Evolutionary conservation across 2,797 vertebrate genomes (phyloP), one percentile per base, ranked within the genome.

Genomic region (Acrocephalus scirpaceus): DNA sequence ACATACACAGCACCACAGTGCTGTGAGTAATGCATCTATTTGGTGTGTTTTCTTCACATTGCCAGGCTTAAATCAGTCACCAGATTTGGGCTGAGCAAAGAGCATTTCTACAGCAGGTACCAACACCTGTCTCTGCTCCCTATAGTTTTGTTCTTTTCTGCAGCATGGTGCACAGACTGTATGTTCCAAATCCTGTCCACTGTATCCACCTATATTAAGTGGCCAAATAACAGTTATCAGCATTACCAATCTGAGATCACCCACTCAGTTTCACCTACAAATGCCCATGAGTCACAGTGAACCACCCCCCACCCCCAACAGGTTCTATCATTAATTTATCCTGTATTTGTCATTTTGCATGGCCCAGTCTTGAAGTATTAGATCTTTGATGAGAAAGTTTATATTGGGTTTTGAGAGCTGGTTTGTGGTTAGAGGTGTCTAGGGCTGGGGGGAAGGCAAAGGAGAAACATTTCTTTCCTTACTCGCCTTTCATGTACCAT

Each of bases 121-220:
- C n/a, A 82, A 45, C 4, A 5, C 57, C 32, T 88, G 12, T 90
- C 26, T 74, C 36, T 70, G 40, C 14, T 71, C 85, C 48, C 38
- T 67, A 2, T 9, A 34, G 11, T n/a, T 91, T 70, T 62, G 14
- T 70, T 13, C 9, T 78, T 13, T 83, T 60, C 62, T 92, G 62
- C 51, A 70, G 58, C 34, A 23, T 4, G 5, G 20, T 74, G 8
- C 36, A 19, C 0, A 0, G 10, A 78, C 47, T 29, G 5, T 53
- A 16, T 17, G 56, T 92, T 53, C 40, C 56, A 86, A 78, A 73
- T 51, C 47, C 45, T 78, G 29, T 73, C 29, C 78, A 48, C 17
- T 79, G 26, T 60, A 78, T 48, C 74, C 57, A 67, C 75, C 67
- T 87, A 25, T 60, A 57, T 70, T 53, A 93, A 73, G 42, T 76